Percentiles rank a stretch among this genome's conserved stretches.
phyloP scores from a whole-genome alignment of 2,113 vertebrate species.

The Ascaphus truei region DNA sequence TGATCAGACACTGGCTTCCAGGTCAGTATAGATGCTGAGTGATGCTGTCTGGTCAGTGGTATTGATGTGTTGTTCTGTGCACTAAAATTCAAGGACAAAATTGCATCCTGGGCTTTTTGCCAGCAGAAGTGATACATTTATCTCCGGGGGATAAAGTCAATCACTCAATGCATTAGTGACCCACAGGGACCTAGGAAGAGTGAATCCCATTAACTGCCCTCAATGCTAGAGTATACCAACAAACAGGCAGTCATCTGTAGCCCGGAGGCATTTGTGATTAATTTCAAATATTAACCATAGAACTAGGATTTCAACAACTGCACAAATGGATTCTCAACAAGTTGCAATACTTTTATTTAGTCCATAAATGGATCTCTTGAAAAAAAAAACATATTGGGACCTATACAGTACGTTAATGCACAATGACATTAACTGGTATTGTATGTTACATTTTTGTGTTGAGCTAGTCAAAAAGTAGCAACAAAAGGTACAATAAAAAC shows the following conservation, averaged over 20 bases:
- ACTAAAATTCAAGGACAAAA: slow-evolving; percentile 5
- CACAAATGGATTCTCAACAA: background rate
- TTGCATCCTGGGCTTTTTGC: background rate
- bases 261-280: background rate
- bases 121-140: slow-evolving; percentile 3
- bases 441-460: too few relatives aligned
- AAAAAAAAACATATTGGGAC: too few relatives aligned
- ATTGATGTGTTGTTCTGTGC: slow-evolving; percentile 9
- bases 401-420: too few relatives aligned
- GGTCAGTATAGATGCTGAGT: slow-evolving; percentile 21
- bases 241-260: background rate
- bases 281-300: slow-evolving; percentile 9
- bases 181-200: background rate
- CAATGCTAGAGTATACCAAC: background rate
- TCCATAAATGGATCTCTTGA: too few relatives aligned
- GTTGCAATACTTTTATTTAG: too few relatives aligned
- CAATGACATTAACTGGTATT: too few relatives aligned
- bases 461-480: too few relatives aligned
- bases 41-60: slow-evolving; percentile 13
- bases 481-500: too few relatives aligned
- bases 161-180: slow-evolving; percentile 24
- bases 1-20: background rate
- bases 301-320: background rate
- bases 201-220: background rate
- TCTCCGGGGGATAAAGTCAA: slow-evolving; percentile 16